Percentiles rank a stretch among this genome's conserved stretches.
Conservation (phyloP, 1,140 invertebrate genomes). For the Meloidogyne floridensis region DNA sequence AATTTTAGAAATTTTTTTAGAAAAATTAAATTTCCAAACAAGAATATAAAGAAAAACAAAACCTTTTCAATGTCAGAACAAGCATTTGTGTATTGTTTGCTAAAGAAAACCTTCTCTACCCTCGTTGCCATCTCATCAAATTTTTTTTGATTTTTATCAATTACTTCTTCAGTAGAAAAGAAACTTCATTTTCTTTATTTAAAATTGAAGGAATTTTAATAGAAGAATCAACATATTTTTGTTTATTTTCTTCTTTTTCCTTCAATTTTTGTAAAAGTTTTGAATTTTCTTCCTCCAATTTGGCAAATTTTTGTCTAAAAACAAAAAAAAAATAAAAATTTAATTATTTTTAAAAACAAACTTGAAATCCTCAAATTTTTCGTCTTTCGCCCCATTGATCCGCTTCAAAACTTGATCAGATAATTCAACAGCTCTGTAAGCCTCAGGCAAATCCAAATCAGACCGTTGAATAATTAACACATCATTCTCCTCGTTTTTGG, state of each 20-base stretch:
- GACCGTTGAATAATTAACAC: neutral
- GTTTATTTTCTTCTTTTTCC: too few species aligned
- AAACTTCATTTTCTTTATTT: too few species aligned
- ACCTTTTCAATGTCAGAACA: conserved; percentile 44
- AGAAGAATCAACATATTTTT: too few species aligned
- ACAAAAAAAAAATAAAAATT: too few species aligned
- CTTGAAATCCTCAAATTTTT: neutral
- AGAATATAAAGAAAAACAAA: neutral
- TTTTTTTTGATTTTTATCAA: conserved; percentile 34
- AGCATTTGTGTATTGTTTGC: conserved; percentile 37
- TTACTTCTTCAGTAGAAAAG: too few species aligned
- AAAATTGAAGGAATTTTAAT: too few species aligned
- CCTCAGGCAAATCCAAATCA: conserved; percentile 19
- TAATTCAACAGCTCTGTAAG: conserved; percentile 1
- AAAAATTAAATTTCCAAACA: too few species aligned
- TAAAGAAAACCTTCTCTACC: conserved; percentile 37
- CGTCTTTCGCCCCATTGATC: neutral
- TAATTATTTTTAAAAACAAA: neutral
- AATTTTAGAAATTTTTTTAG: too few species aligned
- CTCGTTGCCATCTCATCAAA: conserved; percentile 45
- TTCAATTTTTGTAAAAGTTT: too few species aligned
- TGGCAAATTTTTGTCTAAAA: too few species aligned
- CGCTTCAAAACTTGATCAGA: conserved; percentile 18
- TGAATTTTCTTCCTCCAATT: too few species aligned
- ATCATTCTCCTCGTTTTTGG: neutral